A percentile compares a stretch with the other conserved stretches of the same genome.
Evolutionary conservation across 2,888 invertebrate species (phyloP).

Genomic region (Azorinus chamasolen): DNA sequence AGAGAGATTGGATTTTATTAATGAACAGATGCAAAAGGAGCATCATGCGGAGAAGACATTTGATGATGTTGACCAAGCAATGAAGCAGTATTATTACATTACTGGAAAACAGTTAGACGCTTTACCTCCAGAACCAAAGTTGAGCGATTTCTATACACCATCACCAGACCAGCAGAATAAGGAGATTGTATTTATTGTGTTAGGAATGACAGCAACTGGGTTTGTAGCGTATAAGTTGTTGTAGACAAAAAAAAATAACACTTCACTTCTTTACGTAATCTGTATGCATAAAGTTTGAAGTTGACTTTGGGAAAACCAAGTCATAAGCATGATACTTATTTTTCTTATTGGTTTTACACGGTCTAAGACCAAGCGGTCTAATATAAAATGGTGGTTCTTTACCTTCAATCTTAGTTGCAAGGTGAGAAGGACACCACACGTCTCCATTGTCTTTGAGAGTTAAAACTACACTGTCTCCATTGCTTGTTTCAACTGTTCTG

Average conservation of each 20-base stretch:
- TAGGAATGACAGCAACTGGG: conserved; percentile 19
- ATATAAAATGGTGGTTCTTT: conserved; percentile 32
- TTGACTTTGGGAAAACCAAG: conserved; percentile 18
- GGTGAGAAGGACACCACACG: conserved; percentile 34
- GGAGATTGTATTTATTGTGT: conserved; percentile 39
- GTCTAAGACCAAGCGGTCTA: too few species aligned
- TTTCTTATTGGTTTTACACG: too few species aligned
- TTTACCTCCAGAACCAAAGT: conserved; percentile 17
- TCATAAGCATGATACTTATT: conserved; percentile 32
- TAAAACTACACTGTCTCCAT: too few species aligned
- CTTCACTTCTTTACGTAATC: too few species aligned
- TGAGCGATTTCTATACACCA: conserved; percentile 38
- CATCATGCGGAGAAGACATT: conserved; percentile 46
- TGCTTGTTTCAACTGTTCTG: conserved; percentile 22
- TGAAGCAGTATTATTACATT: conserved; percentile 43
- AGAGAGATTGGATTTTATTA: conserved; percentile 46
- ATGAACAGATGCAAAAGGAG: conserved; percentile 48
- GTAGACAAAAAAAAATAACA: too few species aligned
- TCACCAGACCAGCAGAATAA: conserved; percentile 33
- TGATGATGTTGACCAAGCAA: conserved; percentile 45
- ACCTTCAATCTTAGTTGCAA: conserved; percentile 16
- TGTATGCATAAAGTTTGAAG: conserved; percentile 14
- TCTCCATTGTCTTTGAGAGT: too few species aligned
- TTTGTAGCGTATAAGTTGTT: conserved; percentile 22
- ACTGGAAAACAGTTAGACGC: conserved; percentile 31